Percentiles rank a stretch among this genome's conserved stretches.
Evolutionary conservation across 2,113 vertebrate genomes (phyloP).

Genomic region (Platysteira castanea): DNA sequence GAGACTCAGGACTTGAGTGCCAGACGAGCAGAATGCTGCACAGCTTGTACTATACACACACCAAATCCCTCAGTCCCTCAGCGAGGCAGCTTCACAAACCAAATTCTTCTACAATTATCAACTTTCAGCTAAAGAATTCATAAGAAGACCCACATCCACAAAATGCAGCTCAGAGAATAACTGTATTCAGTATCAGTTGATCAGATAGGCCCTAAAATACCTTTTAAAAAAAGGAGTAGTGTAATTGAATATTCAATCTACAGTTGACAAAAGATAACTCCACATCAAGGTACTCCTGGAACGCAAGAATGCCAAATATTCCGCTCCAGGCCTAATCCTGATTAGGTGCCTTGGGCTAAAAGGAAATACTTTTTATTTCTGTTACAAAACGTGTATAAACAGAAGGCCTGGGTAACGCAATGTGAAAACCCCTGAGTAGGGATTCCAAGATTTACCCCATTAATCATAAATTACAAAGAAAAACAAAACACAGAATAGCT

Average conservation of each 20-base stretch:
- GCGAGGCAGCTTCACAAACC: not conserved
- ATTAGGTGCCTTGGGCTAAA: conserved; percentile 45
- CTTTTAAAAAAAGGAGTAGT: not conserved
- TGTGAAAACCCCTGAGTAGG: conserved; percentile 19
- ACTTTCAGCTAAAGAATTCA: not conserved
- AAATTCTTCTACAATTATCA: not conserved
- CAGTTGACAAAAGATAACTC: conserved; percentile 33
- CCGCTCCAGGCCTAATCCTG: conserved; percentile 18
- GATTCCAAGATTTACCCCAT: conserved; percentile 35
- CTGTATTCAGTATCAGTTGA: not conserved
- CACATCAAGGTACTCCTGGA: conserved; percentile 34
- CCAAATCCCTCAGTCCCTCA: not conserved
- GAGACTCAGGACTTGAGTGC: not conserved
- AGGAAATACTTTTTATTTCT: conserved; percentile 51
- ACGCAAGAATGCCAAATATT: conserved; percentile 47
- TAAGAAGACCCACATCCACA: not conserved
- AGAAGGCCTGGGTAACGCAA: conserved; percentile 9
- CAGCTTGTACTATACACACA: not conserved
- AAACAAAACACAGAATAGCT: conserved; percentile 13
- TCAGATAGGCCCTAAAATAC: conserved; percentile 7
- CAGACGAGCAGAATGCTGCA: not conserved
- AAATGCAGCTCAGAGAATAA: not conserved
- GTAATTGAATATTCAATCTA: conserved; percentile 33
- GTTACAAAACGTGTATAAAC: conserved; percentile 62
- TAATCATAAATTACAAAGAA: conserved; percentile 53